Evolutionary conservation across 2,797 vertebrate species (phyloP).

Genomic region (Hypotaenidia okinawae): DNA sequence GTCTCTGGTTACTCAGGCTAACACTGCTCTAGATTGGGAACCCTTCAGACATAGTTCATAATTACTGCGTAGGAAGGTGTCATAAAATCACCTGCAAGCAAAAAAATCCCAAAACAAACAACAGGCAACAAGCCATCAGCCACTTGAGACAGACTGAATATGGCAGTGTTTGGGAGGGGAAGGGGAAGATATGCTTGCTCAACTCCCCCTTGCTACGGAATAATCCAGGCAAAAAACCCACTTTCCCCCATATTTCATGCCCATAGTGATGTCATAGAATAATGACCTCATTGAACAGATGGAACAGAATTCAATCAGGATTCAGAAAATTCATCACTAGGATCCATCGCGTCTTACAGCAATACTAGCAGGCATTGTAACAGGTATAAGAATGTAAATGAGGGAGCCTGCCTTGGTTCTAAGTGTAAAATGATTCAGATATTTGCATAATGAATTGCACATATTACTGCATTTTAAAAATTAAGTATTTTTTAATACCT

Average conservation of each 20-base stretch:
- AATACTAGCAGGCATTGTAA: conserved; percentile 60
- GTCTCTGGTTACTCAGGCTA: not conserved
- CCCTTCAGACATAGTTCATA: not conserved
- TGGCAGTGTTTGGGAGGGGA: not conserved
- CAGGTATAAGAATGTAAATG: conserved; percentile 71
- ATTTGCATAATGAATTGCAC: conserved; percentile 68
- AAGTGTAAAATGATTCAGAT: conserved; percentile 50
- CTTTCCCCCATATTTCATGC: not conserved
- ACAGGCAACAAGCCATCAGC: not conserved
- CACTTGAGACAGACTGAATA: not conserved
- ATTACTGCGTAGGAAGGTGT: not conserved
- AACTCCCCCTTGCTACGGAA: not conserved
- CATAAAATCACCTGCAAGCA: not conserved
- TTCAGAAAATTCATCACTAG: conserved; percentile 61
- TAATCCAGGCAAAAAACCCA: not conserved
- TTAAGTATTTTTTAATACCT: conserved; percentile 66
- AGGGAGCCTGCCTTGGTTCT: conserved; percentile 13
- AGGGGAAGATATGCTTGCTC: not conserved
- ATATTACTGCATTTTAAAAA: conserved; percentile 64
- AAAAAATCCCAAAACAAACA: not conserved
- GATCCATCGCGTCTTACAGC: conserved; percentile 49
- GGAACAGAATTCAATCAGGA: conserved; percentile 60
- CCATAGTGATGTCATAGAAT: conserved; percentile 57
- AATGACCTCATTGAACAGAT: conserved; percentile 68
- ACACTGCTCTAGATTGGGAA: not conserved